These are phyloP conservation scores for Chaenodraco wilsoni DNA, from an alignment of 2,797 vertebrate species.

Conservation along the genomic window DNA sequence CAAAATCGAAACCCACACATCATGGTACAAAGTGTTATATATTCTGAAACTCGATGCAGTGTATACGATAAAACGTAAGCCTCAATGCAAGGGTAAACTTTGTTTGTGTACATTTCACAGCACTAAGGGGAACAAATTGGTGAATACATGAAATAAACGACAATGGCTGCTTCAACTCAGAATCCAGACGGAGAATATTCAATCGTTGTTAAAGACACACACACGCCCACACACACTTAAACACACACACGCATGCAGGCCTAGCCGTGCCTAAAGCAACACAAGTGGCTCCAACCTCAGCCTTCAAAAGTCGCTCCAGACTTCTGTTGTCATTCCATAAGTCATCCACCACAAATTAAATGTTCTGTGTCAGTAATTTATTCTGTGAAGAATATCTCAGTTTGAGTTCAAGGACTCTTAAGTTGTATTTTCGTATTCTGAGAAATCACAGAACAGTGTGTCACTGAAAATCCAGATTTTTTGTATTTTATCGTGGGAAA, in stretches of 20 bases:
- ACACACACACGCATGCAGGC: conserved; percentile 13
- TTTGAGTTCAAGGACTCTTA: conserved; percentile 53
- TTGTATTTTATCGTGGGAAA: neutral
- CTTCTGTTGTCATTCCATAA: conserved; percentile 81
- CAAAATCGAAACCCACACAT: conserved; percentile 55
- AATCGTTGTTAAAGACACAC: conserved; percentile 29
- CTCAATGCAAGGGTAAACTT: neutral
- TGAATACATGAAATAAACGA: conserved; percentile 27
- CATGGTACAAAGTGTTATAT: conserved; percentile 19
- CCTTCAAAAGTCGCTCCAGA: conserved; percentile 68
- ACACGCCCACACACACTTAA: conserved; percentile 34
- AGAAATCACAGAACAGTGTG: conserved; percentile 38
- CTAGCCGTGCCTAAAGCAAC: conserved; percentile 74
- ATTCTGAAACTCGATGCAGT: neutral
- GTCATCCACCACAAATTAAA: conserved; percentile 78
- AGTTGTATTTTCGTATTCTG: conserved; percentile 37
- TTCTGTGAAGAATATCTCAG: conserved; percentile 58
- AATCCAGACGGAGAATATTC: conserved; percentile 45
- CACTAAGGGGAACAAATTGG: conserved; percentile 34
- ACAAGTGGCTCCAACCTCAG: conserved; percentile 65
- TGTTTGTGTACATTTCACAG: conserved; percentile 34
- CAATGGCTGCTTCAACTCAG: conserved; percentile 26
- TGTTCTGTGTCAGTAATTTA: conserved; percentile 80
- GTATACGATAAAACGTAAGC: conserved; percentile 3
- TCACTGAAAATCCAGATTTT: conserved; percentile 11